These are phyloP conservation scores for Megathymus violae DNA, from an alignment of 1,140 invertebrate species.

Conservation along the genomic window DNA sequence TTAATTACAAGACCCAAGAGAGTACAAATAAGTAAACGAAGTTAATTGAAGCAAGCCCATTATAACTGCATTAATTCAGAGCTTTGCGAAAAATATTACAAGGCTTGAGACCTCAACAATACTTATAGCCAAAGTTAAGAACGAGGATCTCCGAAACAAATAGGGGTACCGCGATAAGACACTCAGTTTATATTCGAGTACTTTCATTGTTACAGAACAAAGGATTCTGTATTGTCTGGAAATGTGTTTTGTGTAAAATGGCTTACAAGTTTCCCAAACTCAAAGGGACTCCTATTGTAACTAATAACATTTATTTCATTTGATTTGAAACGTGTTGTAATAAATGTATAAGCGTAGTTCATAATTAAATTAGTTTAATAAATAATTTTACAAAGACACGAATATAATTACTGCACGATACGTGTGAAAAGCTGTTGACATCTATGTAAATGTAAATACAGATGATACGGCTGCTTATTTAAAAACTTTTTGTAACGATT, in stretches of 20 bases:
- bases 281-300: slow-evolving; percentile 13
- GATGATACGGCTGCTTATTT: no score
- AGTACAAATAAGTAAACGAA: slow-evolving; percentile 14
- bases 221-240: slow-evolving; percentile 41
- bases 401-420: no score
- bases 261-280: slow-evolving; percentile 43
- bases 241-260: slow-evolving; percentile 50
- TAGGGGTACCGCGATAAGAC: slow-evolving; percentile 45
- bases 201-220: slow-evolving; percentile 53
- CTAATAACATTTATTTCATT: slow-evolving; percentile 21
- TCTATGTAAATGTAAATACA: no score
- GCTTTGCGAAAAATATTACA: slow-evolving; percentile 29
- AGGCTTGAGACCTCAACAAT: slow-evolving; percentile 32
- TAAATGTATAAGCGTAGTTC: background rate
- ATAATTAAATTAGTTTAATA: no score
- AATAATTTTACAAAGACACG: no score
- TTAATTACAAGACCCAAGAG: slow-evolving; percentile 15
- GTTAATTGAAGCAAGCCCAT: slow-evolving; percentile 22
- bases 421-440: no score
- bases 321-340: slow-evolving; percentile 17
- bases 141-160: slow-evolving; percentile 43
- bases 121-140: slow-evolving; percentile 43
- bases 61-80: slow-evolving; percentile 31
- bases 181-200: slow-evolving; percentile 50
- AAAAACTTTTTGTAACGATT: no score